These are phyloP conservation scores for Trematocara macrostoma DNA, from an alignment of 2,113 vertebrate genomes.

Conservation along the genomic window DNA sequence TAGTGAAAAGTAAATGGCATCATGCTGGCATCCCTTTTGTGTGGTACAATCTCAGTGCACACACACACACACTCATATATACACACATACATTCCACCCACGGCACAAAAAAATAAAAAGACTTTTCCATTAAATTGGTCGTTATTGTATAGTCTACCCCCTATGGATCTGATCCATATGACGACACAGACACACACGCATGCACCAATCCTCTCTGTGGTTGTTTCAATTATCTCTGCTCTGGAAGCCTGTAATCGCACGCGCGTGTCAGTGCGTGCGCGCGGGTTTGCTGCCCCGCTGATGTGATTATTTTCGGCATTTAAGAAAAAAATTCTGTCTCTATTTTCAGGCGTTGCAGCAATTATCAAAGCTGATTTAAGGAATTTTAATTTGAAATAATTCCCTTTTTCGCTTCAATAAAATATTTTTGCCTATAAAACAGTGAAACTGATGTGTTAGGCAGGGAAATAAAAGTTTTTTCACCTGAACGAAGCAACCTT, in stretches of 20 bases:
- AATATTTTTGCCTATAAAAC: not conserved
- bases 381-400: not conserved
- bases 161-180: conserved; percentile 54
- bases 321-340: fast-evolving
- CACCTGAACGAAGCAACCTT: not conserved
- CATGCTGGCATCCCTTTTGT: conserved; percentile 40
- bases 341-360: not conserved
- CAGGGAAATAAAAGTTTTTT: not conserved
- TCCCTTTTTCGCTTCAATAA: not conserved
- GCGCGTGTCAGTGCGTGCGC: not conserved
- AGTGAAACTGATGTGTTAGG: not conserved
- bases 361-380: not conserved
- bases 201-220: conserved; percentile 13
- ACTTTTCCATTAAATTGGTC: conserved; percentile 65
- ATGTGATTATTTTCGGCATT: conserved; percentile 8
- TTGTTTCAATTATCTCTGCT: conserved; percentile 41
- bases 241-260: conserved; percentile 41
- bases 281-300: not conserved
- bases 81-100: conserved; percentile 6
- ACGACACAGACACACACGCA: conserved; percentile 18
- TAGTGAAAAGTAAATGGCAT: conserved; percentile 33
- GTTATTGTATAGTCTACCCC: conserved; percentile 61
- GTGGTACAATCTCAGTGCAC: not conserved
- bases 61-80: not conserved
- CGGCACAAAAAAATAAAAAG: conserved; percentile 7